phyloP scores from a whole-genome alignment of 30 jellyfish, hydroid and myxozoan species.

The Chrysaora quinquecirrha region DNA sequence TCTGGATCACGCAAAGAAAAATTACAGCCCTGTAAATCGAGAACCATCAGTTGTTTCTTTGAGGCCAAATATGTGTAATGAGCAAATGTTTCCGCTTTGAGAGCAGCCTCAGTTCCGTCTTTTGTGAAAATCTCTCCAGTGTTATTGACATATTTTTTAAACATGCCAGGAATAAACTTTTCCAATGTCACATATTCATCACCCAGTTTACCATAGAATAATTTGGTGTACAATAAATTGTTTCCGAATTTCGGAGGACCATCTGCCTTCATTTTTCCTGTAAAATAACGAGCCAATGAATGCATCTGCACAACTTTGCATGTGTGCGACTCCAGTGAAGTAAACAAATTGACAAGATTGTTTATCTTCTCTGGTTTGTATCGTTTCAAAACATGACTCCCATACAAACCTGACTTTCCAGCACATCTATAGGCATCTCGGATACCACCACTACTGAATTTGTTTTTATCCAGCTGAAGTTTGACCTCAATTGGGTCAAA shows the following conservation, averaged over 20 bases:
- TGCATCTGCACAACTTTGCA: conserved; percentile 9
- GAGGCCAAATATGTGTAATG: conserved; percentile 37
- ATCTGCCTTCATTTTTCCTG: neutral
- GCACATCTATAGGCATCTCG: conserved; percentile 8
- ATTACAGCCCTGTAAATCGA: conserved; percentile 40
- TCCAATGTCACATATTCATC: conserved; percentile 21
- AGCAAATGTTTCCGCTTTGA: conserved; percentile 46
- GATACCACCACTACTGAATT: neutral
- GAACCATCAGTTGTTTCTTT: conserved; percentile 36
- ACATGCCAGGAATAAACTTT: conserved; percentile 1
- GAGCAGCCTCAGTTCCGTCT: neutral
- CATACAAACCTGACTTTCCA: neutral
- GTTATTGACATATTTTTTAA: neutral
- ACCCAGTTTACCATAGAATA: conserved; percentile 6
- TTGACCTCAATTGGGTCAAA: conserved; percentile 5
- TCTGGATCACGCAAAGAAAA: conserved; percentile 51
- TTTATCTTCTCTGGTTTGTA: neutral
- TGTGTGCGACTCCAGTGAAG: conserved; percentile 3
- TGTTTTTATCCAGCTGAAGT: neutral
- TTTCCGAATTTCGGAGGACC: neutral
- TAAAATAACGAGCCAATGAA: neutral
- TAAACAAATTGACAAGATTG: neutral
- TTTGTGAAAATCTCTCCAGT: conserved; percentile 1
- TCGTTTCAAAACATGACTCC: conserved; percentile 5
- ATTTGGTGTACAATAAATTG: conserved; percentile 8